A percentile compares a stretch with the other conserved stretches of the same genome.
Evolutionary conservation across 2,888 invertebrate genomes (phyloP).

Genomic region (Lasioglossum leucozonium): DNA sequence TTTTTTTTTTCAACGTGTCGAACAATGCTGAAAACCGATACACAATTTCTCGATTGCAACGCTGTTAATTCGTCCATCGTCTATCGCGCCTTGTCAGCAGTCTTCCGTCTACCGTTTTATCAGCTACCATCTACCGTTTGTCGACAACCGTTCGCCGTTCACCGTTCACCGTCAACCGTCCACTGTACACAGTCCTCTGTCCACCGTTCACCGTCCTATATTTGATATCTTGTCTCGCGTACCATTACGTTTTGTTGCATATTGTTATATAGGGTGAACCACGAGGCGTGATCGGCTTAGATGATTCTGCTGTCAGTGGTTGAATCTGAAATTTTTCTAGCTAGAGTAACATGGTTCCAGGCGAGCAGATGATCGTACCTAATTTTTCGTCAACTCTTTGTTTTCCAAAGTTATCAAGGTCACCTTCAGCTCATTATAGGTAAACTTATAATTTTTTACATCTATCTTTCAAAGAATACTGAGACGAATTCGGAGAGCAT

Average conservation of each 20-base stretch:
- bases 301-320: too few species aligned
- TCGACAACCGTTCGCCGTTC: background rate
- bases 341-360: too few species aligned
- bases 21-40: background rate
- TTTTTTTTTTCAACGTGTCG: background rate
- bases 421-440: too few species aligned
- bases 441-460: too few species aligned
- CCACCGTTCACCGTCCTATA: background rate
- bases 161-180: background rate
- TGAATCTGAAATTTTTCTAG: too few species aligned
- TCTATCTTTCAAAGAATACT: too few species aligned
- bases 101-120: background rate
- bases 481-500: too few species aligned
- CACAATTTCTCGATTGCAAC: background rate
- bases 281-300: too few species aligned
- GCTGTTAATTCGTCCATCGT: background rate
- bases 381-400: too few species aligned
- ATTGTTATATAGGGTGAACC: too few species aligned
- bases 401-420: too few species aligned
- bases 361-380: too few species aligned
- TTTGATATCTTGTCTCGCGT: background rate
- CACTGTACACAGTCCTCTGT: background rate
- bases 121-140: background rate
- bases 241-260: background rate
- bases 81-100: background rate